A percentile compares a stretch with the other conserved stretches of the same genome.
These are phyloP conservation scores for Neogobius melanostomus DNA, from an alignment of 2,113 vertebrate species.

Conservation along the genomic window DNA sequence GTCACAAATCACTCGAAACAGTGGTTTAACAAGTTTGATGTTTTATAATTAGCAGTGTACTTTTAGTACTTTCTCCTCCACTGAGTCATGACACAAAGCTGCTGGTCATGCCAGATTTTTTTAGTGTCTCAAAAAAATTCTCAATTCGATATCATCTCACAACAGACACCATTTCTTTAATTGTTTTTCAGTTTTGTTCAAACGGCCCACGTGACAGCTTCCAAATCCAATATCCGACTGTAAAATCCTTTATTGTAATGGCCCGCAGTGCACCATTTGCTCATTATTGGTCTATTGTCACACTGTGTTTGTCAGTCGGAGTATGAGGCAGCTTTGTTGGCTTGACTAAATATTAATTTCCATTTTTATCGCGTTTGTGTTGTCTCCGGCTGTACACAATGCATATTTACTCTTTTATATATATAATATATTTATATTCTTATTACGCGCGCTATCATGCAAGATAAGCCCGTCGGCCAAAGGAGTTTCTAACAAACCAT, in stretches of 20 bases:
- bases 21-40: too few species aligned
- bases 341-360: constrained; percentile 16
- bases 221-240: constrained; percentile 3
- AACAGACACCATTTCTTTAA: neutral
- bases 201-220: neutral
- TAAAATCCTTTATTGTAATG: constrained; percentile 1
- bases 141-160: neutral
- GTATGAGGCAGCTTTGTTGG: constrained; percentile 11
- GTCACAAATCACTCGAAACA: too few species aligned
- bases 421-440: too few species aligned
- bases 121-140: neutral
- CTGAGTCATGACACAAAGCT: too few species aligned
- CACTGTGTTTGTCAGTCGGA: constrained; percentile 10
- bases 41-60: too few species aligned
- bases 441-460: neutral
- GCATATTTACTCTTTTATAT: constrained; percentile 3
- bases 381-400: neutral
- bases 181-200: neutral
- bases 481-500: constrained; percentile 1
- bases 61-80: too few species aligned
- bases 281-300: constrained; percentile 13
- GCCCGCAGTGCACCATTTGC: constrained; percentile 4
- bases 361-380: constrained; percentile 12
- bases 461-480: neutral
- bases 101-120: too few species aligned